These are phyloP conservation scores for Spisula solida DNA, from an alignment of 2,888 invertebrate genomes.

Conservation along the genomic window DNA sequence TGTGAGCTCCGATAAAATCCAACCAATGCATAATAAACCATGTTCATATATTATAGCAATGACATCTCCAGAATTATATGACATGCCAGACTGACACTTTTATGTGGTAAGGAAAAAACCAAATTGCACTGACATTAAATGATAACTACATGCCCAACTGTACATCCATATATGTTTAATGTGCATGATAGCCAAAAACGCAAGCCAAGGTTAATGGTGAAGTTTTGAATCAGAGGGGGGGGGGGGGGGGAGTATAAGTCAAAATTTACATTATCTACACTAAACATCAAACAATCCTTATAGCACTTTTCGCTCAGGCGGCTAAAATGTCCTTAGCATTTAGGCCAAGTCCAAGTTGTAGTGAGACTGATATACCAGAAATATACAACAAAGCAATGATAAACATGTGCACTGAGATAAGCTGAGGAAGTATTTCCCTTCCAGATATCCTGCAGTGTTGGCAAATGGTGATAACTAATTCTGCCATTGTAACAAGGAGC, in stretches of 20 bases:
- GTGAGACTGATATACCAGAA: no score
- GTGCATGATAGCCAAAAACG: neutral
- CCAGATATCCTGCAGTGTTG: neutral
- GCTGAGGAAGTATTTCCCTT: neutral
- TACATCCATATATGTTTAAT: neutral
- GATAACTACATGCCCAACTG: neutral
- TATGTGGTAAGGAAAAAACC: constrained; percentile 1
- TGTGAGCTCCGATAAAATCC: neutral
- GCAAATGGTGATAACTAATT: neutral
- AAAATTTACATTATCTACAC: no score
- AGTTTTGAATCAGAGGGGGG: no score
- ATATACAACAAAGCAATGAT: neutral
- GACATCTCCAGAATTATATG: neutral
- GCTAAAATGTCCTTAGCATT: no score
- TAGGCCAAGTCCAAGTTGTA: no score
- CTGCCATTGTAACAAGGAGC: neutral
- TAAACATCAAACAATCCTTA: no score
- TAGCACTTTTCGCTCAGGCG: no score
- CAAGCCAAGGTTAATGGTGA: neutral
- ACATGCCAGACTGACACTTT: constrained; percentile 13
- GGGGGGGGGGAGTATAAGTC: no score
- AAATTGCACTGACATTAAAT: neutral
- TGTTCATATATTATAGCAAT: neutral
- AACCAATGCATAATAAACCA: neutral
- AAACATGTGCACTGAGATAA: neutral